Evolutionary conservation across 2,113 vertebrate species (phyloP).

Genomic region (Pygoscelis adeliae): DNA sequence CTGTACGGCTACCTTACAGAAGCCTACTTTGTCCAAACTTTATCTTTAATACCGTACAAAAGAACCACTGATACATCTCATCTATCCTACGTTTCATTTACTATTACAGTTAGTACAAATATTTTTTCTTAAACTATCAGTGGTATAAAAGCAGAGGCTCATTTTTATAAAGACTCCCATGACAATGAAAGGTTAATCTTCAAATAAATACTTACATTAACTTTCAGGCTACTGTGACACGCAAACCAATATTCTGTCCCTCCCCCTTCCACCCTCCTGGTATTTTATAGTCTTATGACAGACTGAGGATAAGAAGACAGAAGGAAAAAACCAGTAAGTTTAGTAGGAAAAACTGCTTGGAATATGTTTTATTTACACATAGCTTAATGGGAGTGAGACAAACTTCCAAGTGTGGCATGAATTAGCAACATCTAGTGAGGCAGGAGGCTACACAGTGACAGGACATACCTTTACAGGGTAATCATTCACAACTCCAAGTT

Average conservation of each 20-base stretch:
- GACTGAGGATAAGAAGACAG: background rate
- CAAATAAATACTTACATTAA: background rate
- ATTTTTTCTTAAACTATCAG: background rate
- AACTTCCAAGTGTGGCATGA: background rate
- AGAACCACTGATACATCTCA: background rate
- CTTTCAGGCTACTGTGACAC: background rate
- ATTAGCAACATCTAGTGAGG: background rate
- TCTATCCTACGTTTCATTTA: background rate
- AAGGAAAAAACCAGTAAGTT: background rate
- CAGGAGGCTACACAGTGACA: background rate
- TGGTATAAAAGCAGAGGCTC: background rate
- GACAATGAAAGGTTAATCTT: background rate
- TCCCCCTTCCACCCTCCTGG: background rate
- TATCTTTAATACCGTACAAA: background rate
- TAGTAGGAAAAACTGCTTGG: background rate
- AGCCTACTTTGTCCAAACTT: background rate
- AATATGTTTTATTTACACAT: background rate
- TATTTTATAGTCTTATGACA: background rate
- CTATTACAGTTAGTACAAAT: background rate
- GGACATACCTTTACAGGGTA: background rate
- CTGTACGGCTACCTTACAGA: background rate
- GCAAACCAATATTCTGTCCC: background rate
- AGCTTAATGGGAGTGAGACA: background rate
- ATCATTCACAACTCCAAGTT: background rate
- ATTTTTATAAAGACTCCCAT: background rate